phyloP scores from a whole-genome alignment of 2,888 invertebrate species.

The Eutolmus rufibarbis region DNA sequence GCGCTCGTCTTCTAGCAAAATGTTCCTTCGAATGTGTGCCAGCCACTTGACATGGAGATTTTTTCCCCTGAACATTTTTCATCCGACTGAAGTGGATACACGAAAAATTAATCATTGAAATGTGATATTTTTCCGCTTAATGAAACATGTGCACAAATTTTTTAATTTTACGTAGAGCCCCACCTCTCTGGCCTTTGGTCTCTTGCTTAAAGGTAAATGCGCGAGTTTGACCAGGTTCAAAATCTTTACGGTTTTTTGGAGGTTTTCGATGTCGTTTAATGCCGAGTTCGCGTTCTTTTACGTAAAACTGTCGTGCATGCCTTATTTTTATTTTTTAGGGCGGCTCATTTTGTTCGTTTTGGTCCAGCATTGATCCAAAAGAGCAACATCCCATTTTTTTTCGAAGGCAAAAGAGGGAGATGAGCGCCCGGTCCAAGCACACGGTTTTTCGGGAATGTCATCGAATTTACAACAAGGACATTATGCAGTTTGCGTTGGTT shows the following conservation, averaged over 20 bases:
- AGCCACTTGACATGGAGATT: slow-evolving; percentile 29
- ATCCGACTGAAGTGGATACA: slow-evolving; percentile 49
- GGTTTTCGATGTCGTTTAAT: slow-evolving; percentile 36
- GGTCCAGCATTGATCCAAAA: background rate
- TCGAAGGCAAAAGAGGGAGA: background rate
- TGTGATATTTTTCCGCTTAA: slow-evolving; percentile 53
- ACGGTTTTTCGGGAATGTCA: slow-evolving; percentile 45
- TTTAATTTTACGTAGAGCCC: slow-evolving; percentile 36
- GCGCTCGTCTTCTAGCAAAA: slow-evolving; percentile 25
- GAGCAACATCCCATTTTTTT: background rate
- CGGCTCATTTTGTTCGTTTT: slow-evolving; percentile 5
- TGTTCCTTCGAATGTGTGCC: slow-evolving; percentile 31
- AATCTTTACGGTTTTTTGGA: slow-evolving; percentile 36
- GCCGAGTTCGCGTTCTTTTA: slow-evolving; percentile 23
- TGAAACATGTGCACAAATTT: slow-evolving; percentile 52
- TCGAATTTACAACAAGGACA: slow-evolving; percentile 49
- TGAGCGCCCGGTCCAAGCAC: background rate
- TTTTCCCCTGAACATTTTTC: slow-evolving; percentile 29
- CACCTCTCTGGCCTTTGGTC: slow-evolving; percentile 31
- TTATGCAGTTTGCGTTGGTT: slow-evolving; percentile 50
- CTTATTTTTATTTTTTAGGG: background rate
- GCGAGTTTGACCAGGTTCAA: slow-evolving; percentile 36
- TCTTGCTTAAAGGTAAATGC: slow-evolving; percentile 32
- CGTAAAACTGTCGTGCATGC: background rate
- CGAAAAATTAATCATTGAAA: slow-evolving; percentile 53